Percentiles rank a stretch among this genome's conserved stretches.
phyloP scores from a whole-genome alignment of 30 jellyfish, hydroid and myxozoan species.

The Morbakka virulenta region DNA sequence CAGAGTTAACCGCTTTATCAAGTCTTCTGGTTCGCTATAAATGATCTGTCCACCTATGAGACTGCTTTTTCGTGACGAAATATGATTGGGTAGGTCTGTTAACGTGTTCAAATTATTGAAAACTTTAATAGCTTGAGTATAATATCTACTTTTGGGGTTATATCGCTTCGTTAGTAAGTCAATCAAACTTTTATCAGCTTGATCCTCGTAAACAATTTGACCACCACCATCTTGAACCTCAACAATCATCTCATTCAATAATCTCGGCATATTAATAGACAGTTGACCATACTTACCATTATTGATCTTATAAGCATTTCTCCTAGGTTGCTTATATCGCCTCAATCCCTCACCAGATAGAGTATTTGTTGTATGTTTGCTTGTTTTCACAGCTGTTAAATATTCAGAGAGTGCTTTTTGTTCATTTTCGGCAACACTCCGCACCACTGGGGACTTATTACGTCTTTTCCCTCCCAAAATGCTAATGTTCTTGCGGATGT shows the following conservation, averaged over 20 bases:
- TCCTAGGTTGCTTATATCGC: slow-evolving; percentile 9
- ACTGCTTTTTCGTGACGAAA: neutral
- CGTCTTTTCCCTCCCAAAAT: too few relatives aligned
- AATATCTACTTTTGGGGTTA: slow-evolving; percentile 24
- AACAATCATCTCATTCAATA: slow-evolving; percentile 2
- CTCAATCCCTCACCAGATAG: slow-evolving; percentile 4
- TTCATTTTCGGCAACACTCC: neutral
- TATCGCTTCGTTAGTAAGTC: slow-evolving; percentile 32
- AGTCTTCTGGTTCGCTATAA: slow-evolving; percentile 20
- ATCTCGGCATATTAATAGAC: slow-evolving; percentile 15
- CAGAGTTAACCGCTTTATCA: slow-evolving; percentile 11
- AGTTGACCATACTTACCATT: slow-evolving; percentile 16
- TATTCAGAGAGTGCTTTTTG: neutral
- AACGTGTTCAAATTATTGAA: slow-evolving; percentile 25
- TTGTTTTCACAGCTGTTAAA: neutral
- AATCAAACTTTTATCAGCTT: slow-evolving; percentile 10
- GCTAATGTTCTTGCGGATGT: too few relatives aligned
- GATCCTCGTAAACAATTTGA: slow-evolving; percentile 16
- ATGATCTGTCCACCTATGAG: slow-evolving; percentile 9
- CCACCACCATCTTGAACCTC: slow-evolving; percentile 36
- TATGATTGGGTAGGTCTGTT: slow-evolving; percentile 19
- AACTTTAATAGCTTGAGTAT: slow-evolving; percentile 13
- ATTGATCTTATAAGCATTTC: slow-evolving; percentile 2
- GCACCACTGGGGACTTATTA: too few relatives aligned
- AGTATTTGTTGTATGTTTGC: too few relatives aligned